A percentile compares a stretch with the other conserved stretches of the same genome.
Evolutionary conservation across 1,140 invertebrate genomes (phyloP).

Genomic region (Proctacanthus coquilletti): DNA sequence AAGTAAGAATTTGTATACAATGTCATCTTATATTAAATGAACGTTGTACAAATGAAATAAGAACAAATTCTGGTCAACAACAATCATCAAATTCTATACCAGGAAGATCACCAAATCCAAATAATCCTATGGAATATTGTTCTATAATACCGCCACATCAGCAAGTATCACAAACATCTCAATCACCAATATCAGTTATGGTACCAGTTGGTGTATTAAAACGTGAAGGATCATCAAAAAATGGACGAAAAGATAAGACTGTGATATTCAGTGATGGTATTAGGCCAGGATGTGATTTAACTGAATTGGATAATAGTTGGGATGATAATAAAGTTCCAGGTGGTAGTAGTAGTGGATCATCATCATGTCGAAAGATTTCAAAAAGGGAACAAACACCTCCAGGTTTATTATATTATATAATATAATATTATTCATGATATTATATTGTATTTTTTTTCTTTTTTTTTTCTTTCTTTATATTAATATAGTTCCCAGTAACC

Average conservation of each 20-base stretch:
- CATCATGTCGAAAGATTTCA: not conserved
- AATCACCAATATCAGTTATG: constrained; percentile 57
- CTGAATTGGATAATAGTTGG: constrained; percentile 38
- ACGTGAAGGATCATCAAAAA: constrained; percentile 42
- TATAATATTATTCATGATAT: constrained; percentile 6
- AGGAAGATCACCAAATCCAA: constrained; percentile 52
- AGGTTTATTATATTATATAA: not conserved
- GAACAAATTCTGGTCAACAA: not conserved
- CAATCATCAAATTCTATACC: constrained; percentile 8
- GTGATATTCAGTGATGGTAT: constrained; percentile 90
- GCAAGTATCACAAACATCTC: constrained; percentile 41
- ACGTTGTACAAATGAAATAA: constrained; percentile 13
- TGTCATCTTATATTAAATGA: constrained; percentile 40
- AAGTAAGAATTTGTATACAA: constrained; percentile 40
- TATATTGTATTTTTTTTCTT: not conserved
- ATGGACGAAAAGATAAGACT: constrained; percentile 45
- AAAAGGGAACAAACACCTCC: not conserved
- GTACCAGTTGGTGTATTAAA: constrained; percentile 76
- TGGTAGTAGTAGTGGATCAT: not conserved
- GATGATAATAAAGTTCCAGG: not conserved
- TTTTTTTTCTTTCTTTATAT: not conserved
- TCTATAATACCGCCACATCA: constrained; percentile 68
- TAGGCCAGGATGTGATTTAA: constrained; percentile 75
- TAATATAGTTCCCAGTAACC: constrained; percentile 10
- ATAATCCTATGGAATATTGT: constrained; percentile 83